These are phyloP conservation scores for Galleria mellonella DNA, from an alignment of 1,140 invertebrate species.

Conservation along the genomic window DNA sequence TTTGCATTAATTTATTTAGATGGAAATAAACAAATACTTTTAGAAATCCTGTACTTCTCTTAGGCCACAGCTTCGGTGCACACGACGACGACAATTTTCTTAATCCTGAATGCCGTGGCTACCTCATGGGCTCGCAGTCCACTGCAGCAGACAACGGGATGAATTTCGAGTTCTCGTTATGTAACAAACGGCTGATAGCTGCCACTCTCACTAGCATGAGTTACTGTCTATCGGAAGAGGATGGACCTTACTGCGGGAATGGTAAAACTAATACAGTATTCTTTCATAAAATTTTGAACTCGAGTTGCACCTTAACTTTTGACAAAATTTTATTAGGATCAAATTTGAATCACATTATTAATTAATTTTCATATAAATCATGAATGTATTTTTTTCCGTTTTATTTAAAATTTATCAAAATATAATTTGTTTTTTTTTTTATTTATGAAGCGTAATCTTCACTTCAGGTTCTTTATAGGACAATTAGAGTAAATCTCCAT, in stretches of 20 bases:
- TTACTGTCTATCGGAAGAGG: constrained; percentile 45
- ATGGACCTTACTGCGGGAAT: constrained; percentile 52
- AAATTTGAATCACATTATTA: no score
- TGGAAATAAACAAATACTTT: no score
- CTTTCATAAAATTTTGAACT: background rate
- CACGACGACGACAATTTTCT: constrained; percentile 61
- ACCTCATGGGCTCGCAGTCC: constrained; percentile 56
- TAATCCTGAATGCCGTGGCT: constrained; percentile 44
- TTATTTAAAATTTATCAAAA: no score
- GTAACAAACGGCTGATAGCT: constrained; percentile 52
- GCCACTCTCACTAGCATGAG: constrained; percentile 56
- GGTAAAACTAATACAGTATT: constrained; percentile 18
- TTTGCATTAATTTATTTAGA: no score
- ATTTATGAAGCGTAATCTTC: no score
- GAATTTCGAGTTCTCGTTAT: constrained; percentile 51
- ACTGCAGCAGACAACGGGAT: constrained; percentile 17
- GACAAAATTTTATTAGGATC: no score
- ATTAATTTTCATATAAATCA: no score
- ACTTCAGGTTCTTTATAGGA: no score
- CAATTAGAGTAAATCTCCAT: no score
- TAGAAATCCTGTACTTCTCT: background rate
- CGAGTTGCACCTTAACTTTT: no score
- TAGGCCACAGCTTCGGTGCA: constrained; percentile 61
- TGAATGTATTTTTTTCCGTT: no score
- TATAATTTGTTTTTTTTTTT: no score